Evolutionary conservation across 1,140 invertebrate genomes (phyloP).

Genomic region (Magallana angulata): DNA sequence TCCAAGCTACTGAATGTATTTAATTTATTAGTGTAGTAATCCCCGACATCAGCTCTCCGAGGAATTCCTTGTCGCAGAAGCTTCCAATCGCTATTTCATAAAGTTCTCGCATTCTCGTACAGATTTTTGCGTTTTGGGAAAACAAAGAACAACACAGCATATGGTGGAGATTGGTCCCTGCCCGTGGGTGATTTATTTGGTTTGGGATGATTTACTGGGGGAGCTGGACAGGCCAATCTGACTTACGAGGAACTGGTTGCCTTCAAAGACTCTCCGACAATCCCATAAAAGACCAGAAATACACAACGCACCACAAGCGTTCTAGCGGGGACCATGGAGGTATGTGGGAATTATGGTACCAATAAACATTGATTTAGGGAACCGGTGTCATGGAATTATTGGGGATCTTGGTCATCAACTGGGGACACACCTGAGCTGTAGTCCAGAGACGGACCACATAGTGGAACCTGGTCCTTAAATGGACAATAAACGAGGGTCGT

Average conservation of each 20-base stretch:
- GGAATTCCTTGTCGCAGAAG: too few species aligned
- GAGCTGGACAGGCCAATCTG: background rate
- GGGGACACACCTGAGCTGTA: background rate
- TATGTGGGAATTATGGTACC: constrained; percentile 23
- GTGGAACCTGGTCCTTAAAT: background rate
- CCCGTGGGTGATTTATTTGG: background rate
- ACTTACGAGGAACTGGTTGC: constrained; percentile 7
- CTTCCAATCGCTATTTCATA: too few species aligned
- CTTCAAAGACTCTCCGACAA: constrained; percentile 14
- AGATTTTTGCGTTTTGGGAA: background rate
- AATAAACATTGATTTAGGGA: constrained; percentile 26
- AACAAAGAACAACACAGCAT: background rate
- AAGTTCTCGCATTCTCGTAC: too few species aligned
- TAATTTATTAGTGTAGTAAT: too few species aligned
- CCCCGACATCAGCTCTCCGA: too few species aligned
- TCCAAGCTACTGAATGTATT: too few species aligned
- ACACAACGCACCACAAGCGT: background rate
- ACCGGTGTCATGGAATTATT: background rate
- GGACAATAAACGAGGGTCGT: background rate
- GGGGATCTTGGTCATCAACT: background rate
- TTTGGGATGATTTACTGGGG: background rate
- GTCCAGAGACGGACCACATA: background rate
- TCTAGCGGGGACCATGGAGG: background rate
- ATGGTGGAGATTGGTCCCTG: background rate
- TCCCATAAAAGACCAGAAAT: constrained; percentile 1